Percentiles rank a stretch among this genome's conserved stretches.
These are phyloP conservation scores for Eleutherodactylus coqui DNA, from an alignment of 2,797 vertebrate genomes.

Conservation along the genomic window DNA sequence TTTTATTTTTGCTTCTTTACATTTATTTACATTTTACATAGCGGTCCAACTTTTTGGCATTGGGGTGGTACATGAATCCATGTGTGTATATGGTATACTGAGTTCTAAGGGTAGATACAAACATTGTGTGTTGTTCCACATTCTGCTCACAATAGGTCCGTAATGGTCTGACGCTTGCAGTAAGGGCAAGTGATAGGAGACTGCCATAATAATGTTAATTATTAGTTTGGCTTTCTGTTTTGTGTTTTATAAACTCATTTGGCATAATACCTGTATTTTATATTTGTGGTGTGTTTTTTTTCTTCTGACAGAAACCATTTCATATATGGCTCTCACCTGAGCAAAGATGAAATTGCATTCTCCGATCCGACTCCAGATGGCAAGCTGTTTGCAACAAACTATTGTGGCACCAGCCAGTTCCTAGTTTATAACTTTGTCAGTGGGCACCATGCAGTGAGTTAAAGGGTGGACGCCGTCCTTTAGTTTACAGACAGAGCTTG, in stretches of 20 bases:
- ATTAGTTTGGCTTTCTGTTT: no score
- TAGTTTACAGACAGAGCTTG: conserved; percentile 76
- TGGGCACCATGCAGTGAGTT: conserved; percentile 74
- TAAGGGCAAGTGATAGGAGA: no score
- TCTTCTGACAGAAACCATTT: conserved; percentile 90
- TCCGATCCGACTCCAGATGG: conserved; percentile 98
- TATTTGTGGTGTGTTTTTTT: neutral
- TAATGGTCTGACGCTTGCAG: no score
- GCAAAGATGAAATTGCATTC: conserved; percentile 98
- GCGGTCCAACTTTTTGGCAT: no score
- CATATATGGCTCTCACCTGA: conserved; percentile 95
- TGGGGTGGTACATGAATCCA: no score
- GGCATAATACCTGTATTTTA: neutral
- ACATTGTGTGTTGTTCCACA: no score
- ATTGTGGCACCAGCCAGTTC: conserved; percentile 97
- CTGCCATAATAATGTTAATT: no score
- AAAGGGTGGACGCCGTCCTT: conserved; percentile 51
- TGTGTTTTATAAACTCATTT: neutral
- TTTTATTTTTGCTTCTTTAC: no score
- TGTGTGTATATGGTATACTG: no score
- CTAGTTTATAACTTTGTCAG: conserved; percentile 99
- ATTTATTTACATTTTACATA: no score
- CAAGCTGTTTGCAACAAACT: conserved; percentile 95
- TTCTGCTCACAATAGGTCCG: no score
- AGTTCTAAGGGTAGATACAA: no score